Evolutionary conservation across 92 coral and sea anemone species (phyloP).

Genomic region (Heteractis magnifica): DNA sequence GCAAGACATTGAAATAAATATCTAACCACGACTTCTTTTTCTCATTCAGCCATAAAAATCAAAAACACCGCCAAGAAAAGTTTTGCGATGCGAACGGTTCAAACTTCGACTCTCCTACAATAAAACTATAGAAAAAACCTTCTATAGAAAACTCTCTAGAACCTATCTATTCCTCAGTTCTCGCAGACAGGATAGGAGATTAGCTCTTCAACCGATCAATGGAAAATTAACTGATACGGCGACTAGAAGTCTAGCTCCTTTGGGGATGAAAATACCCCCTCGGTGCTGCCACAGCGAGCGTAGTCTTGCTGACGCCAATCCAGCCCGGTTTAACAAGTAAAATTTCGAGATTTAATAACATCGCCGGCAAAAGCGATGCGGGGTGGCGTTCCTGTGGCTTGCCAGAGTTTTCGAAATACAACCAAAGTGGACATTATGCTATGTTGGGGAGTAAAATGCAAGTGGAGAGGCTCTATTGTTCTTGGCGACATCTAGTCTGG

Average conservation of each 20-base stretch:
- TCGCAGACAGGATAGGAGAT: constrained; percentile 21
- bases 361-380: constrained; percentile 36
- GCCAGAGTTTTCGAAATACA: constrained; percentile 70
- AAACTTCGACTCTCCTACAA: background rate
- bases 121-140: background rate
- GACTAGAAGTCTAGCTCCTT: constrained; percentile 27
- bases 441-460: constrained; percentile 69
- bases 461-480: constrained; percentile 64
- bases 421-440: constrained; percentile 78
- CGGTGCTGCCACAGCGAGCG: constrained; percentile 7
- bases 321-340: constrained; percentile 14
- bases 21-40: background rate
- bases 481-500: constrained; percentile 95
- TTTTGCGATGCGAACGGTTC: background rate
- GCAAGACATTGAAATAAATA: background rate
- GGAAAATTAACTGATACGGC: constrained; percentile 28
- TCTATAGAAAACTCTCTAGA: background rate
- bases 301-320: constrained; percentile 6
- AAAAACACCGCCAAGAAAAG: background rate
- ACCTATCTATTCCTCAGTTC: background rate
- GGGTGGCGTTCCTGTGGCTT: constrained; percentile 57
- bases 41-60: background rate
- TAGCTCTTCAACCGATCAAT: constrained; percentile 9
- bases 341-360: background rate
- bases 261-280: constrained; percentile 24